Evolutionary conservation across 2,797 vertebrate species (phyloP).

Genomic region (Kryptopterus vitreolus): DNA sequence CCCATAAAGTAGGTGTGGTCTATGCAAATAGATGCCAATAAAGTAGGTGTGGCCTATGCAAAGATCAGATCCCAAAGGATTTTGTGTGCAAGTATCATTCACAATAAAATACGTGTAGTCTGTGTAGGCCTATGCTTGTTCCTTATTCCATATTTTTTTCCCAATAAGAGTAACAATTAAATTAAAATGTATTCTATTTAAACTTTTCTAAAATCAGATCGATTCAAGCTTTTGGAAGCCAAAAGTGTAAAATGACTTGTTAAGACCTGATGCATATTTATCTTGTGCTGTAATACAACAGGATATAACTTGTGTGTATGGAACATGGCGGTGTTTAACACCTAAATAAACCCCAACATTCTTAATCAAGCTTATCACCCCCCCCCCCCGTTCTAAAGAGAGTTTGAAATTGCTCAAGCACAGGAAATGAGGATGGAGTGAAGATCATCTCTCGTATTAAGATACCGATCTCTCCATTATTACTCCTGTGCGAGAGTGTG

Average conservation of each 20-base stretch:
- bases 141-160: not conserved
- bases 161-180: not conserved
- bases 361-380: not conserved
- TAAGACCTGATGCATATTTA: not conserved
- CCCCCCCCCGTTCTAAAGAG: constrained; percentile 1
- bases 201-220: not conserved
- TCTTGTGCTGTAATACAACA: not conserved
- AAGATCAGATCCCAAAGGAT: not conserved
- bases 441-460: constrained; percentile 47
- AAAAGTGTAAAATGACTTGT: not conserved
- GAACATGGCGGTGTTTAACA: not conserved
- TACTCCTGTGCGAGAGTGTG: constrained; percentile 1
- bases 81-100: not conserved
- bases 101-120: not conserved
- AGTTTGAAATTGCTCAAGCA: constrained; percentile 29
- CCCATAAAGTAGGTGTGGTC: not conserved
- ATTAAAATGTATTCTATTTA: not conserved
- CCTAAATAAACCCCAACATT: constrained; percentile 1
- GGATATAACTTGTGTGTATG: not conserved
- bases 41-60: not conserved
- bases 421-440: constrained; percentile 43
- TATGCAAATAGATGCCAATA: not conserved
- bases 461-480: constrained; percentile 50
- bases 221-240: not conserved
- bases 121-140: not conserved